Percentiles rank a stretch among this genome's conserved stretches.
These are phyloP conservation scores for Pseudochaenichthys georgianus DNA, from an alignment of 2,797 vertebrate genomes.

Conservation along the genomic window DNA sequence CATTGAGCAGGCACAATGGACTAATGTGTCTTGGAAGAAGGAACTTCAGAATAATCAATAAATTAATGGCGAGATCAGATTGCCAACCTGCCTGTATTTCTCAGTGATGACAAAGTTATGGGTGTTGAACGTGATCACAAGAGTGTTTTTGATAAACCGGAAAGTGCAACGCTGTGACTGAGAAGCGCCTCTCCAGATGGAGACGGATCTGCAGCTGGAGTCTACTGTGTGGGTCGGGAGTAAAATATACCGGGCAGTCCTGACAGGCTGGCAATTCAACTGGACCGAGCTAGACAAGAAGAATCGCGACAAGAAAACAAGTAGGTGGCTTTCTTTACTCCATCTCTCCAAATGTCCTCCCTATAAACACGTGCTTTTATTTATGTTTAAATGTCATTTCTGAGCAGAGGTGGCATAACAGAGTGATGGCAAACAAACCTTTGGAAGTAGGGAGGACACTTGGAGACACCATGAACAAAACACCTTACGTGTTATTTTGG, in stretches of 20 bases:
- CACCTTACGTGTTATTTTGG: background rate
- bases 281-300: conserved; percentile 86
- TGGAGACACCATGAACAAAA: background rate
- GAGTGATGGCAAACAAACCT: background rate
- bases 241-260: conserved; percentile 78
- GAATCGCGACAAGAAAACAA: conserved; percentile 78
- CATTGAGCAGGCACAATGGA: background rate
- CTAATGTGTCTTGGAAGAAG: background rate
- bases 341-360: background rate
- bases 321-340: conserved; percentile 59
- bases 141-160: conserved; percentile 9
- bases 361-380: background rate
- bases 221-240: conserved; percentile 84
- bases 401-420: background rate
- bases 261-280: conserved; percentile 84
- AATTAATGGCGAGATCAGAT: conserved; percentile 17
- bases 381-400: background rate
- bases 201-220: conserved; percentile 77
- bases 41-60: background rate
- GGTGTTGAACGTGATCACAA: conserved; percentile 17
- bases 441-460: background rate
- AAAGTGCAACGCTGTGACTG: conserved; percentile 9
- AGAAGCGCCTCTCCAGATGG: conserved; percentile 65
- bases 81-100: background rate
- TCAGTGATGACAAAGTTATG: conserved; percentile 8